Conservation (phyloP, 2,113 vertebrate genomes). For the Cavia porcellus region DNA sequence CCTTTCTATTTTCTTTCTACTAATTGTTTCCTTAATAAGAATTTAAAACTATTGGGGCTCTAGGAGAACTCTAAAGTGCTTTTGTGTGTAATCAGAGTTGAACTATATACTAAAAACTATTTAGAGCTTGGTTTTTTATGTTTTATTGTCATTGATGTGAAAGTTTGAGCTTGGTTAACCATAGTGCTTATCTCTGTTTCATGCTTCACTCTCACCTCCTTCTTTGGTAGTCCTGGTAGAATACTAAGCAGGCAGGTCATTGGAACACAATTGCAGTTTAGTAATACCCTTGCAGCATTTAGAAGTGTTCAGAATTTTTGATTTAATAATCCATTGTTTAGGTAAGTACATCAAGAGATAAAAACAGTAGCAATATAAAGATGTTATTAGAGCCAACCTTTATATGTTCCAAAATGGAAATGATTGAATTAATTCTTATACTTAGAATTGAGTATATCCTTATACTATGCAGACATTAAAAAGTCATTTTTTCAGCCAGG, state of each 20-base stretch:
- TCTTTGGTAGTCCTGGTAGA: background rate
- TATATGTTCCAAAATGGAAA: background rate
- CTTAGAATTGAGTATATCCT: background rate
- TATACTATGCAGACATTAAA: background rate
- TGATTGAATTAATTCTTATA: background rate
- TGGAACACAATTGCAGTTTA: background rate
- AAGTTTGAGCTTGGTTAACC: background rate
- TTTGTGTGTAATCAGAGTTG: constrained; percentile 13
- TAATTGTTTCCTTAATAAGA: background rate
- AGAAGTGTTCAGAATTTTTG: constrained; percentile 7
- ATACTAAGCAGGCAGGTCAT: background rate
- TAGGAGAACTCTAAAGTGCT: background rate
- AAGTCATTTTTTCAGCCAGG: background rate
- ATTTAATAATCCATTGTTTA: background rate
- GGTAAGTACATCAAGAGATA: background rate
- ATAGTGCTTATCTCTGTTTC: background rate
- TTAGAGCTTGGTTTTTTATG: background rate
- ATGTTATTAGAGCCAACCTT: background rate
- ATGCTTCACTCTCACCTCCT: background rate
- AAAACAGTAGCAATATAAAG: background rate
- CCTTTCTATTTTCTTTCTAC: background rate
- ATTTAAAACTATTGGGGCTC: background rate
- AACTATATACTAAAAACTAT: background rate
- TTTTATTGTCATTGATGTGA: background rate
- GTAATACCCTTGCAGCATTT: background rate